Evolutionary conservation across 2,888 invertebrate species (phyloP), one percentile per base, ranked within the genome.

Genomic region (Polietes domitor): DNA sequence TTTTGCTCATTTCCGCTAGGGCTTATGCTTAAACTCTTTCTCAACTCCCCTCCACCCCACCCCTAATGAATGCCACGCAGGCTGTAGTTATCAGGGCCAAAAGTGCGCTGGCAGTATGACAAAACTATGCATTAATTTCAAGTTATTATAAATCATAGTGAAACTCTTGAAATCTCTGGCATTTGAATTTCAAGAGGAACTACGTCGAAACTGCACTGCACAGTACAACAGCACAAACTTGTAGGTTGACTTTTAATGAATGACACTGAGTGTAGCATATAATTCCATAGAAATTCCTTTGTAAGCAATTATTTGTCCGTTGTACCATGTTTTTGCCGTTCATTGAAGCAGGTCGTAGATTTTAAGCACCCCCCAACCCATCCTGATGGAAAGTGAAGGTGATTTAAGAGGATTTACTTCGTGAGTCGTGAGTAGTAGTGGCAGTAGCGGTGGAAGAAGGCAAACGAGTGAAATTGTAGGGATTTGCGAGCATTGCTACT

Each of bases 361-460:
- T 61, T 26, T 61, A 28, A 26, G 21, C 50, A n/a, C n/a, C 28
- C 58, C 3, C 58, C 24, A 21, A 2, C n/a, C n/a, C 37, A 9
- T 12, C 37, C 32, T 32, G 7, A 37, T 37, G 4, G 37, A 24
- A 7, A 58, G n/a, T 58, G 58, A 28, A 26, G 17, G 61, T 32
- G 28, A 28, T 9, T 32, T 32, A 61, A 61, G 32, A 32, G 61
- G 61, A 61, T 61, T 61, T 32, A 61, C n/a, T 32, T 61, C 17
- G 15, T 28, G 17, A 58, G 26, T 58, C 26, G 58, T 58, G 26
- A 10, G 37, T 37, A 5, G 37, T 9, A 37, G 37, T 2, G 37
- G n/a, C n/a, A 17, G 17, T 17, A 17, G 2, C 50, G 2, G 19
- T 6, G 17, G 17, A 17, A 50, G 17, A 50, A 53, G 21, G 6